Evolutionary conservation across 2,797 vertebrate genomes (phyloP).

Genomic region (Glyptemys insculpta): DNA sequence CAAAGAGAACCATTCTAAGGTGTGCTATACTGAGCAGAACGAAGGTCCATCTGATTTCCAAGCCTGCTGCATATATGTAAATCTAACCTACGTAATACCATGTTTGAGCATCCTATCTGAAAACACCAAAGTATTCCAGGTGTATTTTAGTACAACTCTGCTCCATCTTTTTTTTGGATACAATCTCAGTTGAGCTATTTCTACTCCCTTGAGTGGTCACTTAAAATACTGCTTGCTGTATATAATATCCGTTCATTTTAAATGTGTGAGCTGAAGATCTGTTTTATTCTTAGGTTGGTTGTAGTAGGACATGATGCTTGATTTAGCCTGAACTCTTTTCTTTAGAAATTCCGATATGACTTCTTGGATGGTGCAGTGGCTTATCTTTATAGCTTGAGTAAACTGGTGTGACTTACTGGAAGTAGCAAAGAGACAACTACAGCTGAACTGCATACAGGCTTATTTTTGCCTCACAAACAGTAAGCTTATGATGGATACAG

Average conservation of each 20-base stretch:
- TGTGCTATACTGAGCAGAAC: not conserved
- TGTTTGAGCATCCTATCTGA: not conserved
- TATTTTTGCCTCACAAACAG: too few species aligned
- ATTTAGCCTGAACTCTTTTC: not conserved
- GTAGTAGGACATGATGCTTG: not conserved
- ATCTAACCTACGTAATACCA: not conserved
- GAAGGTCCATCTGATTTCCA: not conserved
- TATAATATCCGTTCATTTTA: not conserved
- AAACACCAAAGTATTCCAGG: not conserved
- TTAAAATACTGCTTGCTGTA: not conserved
- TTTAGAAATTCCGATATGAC: not conserved
- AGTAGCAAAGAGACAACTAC: not conserved
- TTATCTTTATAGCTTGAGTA: not conserved
- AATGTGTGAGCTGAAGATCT: not conserved
- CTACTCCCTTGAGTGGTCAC: accelerated
- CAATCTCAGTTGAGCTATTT: not conserved
- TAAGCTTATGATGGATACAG: not conserved
- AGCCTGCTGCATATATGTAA: not conserved
- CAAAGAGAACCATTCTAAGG: not conserved
- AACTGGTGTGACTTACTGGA: not conserved
- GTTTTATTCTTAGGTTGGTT: not conserved
- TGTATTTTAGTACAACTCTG: not conserved
- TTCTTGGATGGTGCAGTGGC: not conserved
- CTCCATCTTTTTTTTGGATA: not conserved
- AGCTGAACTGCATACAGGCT: not conserved